phyloP scores from a whole-genome alignment of 2,888 invertebrate species.

The Trachelus troglodyta region DNA sequence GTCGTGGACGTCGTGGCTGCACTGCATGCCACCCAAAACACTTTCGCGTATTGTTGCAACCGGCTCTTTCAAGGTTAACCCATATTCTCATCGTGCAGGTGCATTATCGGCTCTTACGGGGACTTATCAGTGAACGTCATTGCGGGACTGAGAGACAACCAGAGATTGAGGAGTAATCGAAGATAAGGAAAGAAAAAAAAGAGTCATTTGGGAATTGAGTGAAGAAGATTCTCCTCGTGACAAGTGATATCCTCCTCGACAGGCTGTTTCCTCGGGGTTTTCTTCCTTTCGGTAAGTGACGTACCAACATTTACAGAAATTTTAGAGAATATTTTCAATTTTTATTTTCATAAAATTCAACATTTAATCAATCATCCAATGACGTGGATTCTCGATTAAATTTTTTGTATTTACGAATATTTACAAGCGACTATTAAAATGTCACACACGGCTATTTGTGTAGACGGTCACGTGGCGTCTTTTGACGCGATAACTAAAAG shows the following conservation, averaged over 20 bases:
- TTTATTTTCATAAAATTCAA: neutral
- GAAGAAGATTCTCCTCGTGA: neutral
- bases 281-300: neutral
- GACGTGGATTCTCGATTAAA: neutral
- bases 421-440: neutral
- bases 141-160: neutral
- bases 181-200: no score
- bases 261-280: neutral
- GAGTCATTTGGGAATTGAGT: neutral
- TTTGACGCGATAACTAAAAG: neutral
- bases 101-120: constrained; percentile 2
- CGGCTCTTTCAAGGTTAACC: constrained; percentile 64
- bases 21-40: constrained; percentile 58
- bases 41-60: constrained; percentile 60
- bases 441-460: neutral
- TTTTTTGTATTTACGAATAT: neutral
- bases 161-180: no score
- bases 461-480: neutral
- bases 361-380: neutral
- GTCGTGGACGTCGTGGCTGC: constrained; percentile 45
- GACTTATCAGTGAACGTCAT: neutral
- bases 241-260: neutral
- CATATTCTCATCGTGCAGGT: constrained; percentile 44
- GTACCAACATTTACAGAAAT: neutral
- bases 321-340: neutral